These are phyloP conservation scores for Luehdorfia chinensis DNA, from an alignment of 1,140 invertebrate species.

Conservation along the genomic window DNA sequence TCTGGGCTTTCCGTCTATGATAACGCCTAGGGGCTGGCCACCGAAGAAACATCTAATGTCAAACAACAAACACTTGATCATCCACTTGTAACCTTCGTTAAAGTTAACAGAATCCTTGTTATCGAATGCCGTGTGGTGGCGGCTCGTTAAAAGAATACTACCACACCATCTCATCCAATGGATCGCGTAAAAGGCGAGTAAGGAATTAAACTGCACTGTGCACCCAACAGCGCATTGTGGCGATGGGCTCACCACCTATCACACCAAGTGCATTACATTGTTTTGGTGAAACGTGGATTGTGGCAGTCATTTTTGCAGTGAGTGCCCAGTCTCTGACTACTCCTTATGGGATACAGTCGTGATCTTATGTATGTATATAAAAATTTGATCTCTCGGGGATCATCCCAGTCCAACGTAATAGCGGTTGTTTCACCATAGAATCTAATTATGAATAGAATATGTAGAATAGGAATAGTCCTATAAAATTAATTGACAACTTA, in stretches of 20 bases:
- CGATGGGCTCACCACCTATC: too few species aligned
- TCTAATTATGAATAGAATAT: too few species aligned
- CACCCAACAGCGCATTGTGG: too few species aligned
- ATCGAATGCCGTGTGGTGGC: constrained; percentile 82
- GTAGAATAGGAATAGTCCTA: not conserved
- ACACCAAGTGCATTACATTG: too few species aligned
- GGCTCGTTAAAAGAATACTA: too few species aligned
- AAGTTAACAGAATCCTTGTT: constrained; percentile 84
- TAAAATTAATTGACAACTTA: not conserved
- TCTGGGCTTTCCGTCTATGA: constrained; percentile 87
- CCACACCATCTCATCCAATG: too few species aligned
- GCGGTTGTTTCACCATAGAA: constrained; percentile 91
- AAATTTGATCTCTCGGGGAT: constrained; percentile 91
- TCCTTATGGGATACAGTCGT: too few species aligned
- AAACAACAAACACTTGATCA: constrained; percentile 85
- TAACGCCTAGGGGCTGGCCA: constrained; percentile 89
- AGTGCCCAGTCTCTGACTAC: too few species aligned
- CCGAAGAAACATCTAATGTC: constrained; percentile 95
- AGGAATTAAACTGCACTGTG: too few species aligned
- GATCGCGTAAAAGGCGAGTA: too few species aligned
- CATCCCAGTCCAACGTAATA: constrained; percentile 89
- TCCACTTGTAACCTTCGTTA: constrained; percentile 85
- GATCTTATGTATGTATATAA: constrained; percentile 77
- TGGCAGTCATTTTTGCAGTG: too few species aligned
- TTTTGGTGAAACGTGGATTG: too few species aligned